Base-by-base conservation (phyloP, 2,113 vertebrate genomes). In the Rynchops niger region DNA sequence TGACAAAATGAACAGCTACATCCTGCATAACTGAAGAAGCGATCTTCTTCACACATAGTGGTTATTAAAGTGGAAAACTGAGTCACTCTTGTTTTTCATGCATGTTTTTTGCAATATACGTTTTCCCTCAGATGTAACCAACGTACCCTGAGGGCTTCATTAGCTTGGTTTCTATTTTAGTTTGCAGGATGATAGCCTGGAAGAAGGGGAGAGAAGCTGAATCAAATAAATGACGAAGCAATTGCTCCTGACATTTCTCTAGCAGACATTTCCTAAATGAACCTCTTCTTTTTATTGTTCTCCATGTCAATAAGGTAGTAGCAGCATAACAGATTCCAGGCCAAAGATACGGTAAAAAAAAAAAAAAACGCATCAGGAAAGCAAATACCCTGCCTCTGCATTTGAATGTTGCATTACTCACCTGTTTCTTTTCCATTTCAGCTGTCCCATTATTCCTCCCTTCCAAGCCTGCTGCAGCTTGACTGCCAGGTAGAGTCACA, bases 71-170 rank as follows among this genome's bases (percentile, higher is more conserved):
- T 42, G 29, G 18, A 52, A 94, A 84, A 87, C 50, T 69, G 69
- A 91, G 63, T 86, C 38, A 83, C 34, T 55, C 32, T 23, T n/a
- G 11, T 1, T 77, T 53, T 70, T 80, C 49, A 32, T 36, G 17
- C 0, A 0, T 34, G 34, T 29, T 76, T 86, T 59, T 91, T 63
- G 47, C 30, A 79, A 50, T 6, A 53, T 0, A 53, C 0, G 0
- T 27, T 71, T 92, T 50, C n/a, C 14, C 53, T 58, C 38, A 52
- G 47, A 82, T 25, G 36, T 61, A 71, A 65, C 30, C 63, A 90
- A 67, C 1, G 0, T 8, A 27, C 72, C 56, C 52, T 50, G 32
- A 40, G 40, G 19, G 19, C 15, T 87, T 95, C 27, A 56, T 25
- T 71, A 71, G 4, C 21, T 74, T 52, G 32, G 70, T 93, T 94